Evolutionary conservation across 2,888 invertebrate species (phyloP), one percentile per base, ranked within the genome.

Genomic region (Mythimna pallens): DNA sequence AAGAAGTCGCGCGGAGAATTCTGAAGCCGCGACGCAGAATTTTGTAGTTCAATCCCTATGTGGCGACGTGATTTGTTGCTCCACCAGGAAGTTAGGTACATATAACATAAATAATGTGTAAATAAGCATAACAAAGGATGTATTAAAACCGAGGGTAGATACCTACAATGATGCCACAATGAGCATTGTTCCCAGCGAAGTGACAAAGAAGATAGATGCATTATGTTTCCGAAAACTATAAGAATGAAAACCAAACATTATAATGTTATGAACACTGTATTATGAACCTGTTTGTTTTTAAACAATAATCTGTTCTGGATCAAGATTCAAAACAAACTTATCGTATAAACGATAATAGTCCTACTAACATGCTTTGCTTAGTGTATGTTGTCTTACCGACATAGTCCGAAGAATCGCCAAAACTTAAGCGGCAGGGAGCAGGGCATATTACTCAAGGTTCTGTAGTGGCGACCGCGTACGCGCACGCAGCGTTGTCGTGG

Each of bases 161-260:
- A 17, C 10, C 17, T 34, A n/a, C 30, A 17, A 34, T 62, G 59
- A 25, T 20, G n/a, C 59, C 40, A 80, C 65, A 75, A 78, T 80
- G 81, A 61, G 52, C 55, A 80, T 80, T 74, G 78, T 80, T 20
- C 22, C 14, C 14, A 10, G 5, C 7, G 43, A 36, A 50, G 17
- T 30, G 55, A 68, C 68, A 80, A 70, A 61, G 59, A 61, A 50
- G 36, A 25, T 65, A 22, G 10, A 43, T 30, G 36, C 50, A 71
- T 50, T 55, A 14, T 73, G 74, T 62, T 47, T 67, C 61, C 47
- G 40, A 54, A 73, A 65, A 40, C 36, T 52, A 57, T 30, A 74
- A 22, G 64, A 74, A 73, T 61, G 50, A 22, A 62, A 47, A 10
- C 10, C 20, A 67, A 67, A 79, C 58, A 67, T 78, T 25, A 78